Base-by-base conservation (phyloP, 2,113 vertebrate genomes). In the Hiodon alosoides region DNA sequence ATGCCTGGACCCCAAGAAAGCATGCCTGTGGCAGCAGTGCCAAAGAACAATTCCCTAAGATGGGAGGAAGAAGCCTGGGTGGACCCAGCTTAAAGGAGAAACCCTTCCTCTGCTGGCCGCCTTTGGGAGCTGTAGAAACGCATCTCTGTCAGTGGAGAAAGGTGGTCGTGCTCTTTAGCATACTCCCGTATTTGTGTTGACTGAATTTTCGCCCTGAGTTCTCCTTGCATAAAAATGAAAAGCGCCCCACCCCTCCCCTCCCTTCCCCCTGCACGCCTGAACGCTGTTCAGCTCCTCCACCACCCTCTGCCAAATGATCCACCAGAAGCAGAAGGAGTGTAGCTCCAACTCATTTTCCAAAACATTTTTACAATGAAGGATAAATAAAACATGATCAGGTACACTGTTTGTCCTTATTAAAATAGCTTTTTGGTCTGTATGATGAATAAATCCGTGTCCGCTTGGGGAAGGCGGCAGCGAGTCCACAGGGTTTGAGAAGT, bases 361-460 rank as follows among this genome's bases (percentile, higher is more conserved):
- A 65, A 48, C 11, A 64, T 50, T 71, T 9, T 57, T 54, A 65
- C 71, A 76, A 76, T 16, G 50, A 71, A 61, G 52, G 11, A 71
- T 65, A 71, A 62, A 71, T 76, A 69, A 76, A 71, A 58, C 58
- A 76, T 51, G 75, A 57, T 55, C 11, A 31, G 68, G 11, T 54
- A 17, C 31, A 14, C 57, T 62, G 67, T 68, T 71, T n/a, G 47
- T 14, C 51, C 59, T 76, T 48, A 64, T 70, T n/a, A 54, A 11
- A 57, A 16, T 14, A 7, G n/a, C 53, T 69, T 14, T n/a, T 68
- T 31, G 65, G 10, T 16, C 7, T 54, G 58, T 17, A 60, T 13
- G 57, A 47, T 48, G 0, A 48, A 64, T 54, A 65, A 71, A 64
- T 1, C 68, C 64, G 11, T 31, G 31, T 5, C 52, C 4, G 31